Evolutionary conservation across 2,113 vertebrate species (phyloP).

Genomic region (Carassius gibelio): DNA sequence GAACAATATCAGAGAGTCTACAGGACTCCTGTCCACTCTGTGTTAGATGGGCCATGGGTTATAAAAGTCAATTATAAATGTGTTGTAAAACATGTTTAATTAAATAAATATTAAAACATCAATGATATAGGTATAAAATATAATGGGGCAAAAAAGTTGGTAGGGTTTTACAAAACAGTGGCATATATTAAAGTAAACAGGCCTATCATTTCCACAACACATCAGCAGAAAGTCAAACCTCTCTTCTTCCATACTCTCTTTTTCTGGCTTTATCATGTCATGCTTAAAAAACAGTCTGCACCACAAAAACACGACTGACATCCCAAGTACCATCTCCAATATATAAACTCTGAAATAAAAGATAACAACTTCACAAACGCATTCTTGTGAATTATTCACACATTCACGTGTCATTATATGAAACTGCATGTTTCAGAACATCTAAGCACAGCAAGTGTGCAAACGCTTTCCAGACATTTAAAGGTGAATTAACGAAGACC

Average conservation of each 20-base stretch:
- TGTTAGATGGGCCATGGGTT: neutral
- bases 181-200: too few relatives aligned
- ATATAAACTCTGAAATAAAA: neutral
- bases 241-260: neutral
- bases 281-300: neutral
- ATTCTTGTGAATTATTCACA: neutral
- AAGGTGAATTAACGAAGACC: conserved; percentile 55
- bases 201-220: too few relatives aligned
- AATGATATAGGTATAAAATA: too few relatives aligned
- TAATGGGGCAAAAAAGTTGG: too few relatives aligned
- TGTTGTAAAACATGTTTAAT: too few relatives aligned
- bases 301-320: neutral
- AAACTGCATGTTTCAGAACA: neutral
- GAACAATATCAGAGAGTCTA: neutral
- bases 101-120: too few relatives aligned
- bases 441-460: conserved; percentile 13
- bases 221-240: neutral
- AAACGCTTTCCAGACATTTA: neutral
- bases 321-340: neutral
- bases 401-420: neutral
- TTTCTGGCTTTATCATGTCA: neutral
- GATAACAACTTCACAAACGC: neutral
- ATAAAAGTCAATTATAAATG: neutral
- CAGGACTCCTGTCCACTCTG: neutral
- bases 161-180: too few relatives aligned